A percentile compares a stretch with the other conserved stretches of the same genome.
Evolutionary conservation across 2,888 invertebrate species (phyloP).

Genomic region (Ptilodon capucinus): DNA sequence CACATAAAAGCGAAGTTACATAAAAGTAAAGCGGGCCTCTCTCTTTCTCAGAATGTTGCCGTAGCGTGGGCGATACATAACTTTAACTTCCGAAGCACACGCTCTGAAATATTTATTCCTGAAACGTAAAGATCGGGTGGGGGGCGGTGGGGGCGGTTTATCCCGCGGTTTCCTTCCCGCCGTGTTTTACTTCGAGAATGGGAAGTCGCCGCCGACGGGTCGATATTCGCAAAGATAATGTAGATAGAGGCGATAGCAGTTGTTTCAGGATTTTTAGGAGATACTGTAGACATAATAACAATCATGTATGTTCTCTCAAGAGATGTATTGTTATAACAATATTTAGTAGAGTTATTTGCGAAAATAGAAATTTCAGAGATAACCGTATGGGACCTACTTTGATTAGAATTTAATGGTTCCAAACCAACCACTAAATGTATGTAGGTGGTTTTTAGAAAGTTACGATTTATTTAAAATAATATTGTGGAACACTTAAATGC

Average conservation of each 20-base stretch:
- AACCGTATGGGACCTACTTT: too few relatives aligned
- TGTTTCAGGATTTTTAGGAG: conserved; percentile 1
- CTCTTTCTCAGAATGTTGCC: conserved; percentile 80
- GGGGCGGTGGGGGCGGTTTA: conserved; percentile 65
- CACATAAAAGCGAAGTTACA: conserved; percentile 54
- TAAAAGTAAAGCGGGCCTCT: conserved; percentile 68
- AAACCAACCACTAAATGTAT: too few relatives aligned
- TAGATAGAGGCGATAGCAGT: conserved; percentile 39
- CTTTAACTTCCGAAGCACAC: conserved; percentile 82
- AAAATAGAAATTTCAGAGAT: too few relatives aligned
- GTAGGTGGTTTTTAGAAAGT: too few relatives aligned
- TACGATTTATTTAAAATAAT: too few relatives aligned
- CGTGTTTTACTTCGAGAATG: conserved; percentile 83
- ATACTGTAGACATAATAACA: too few relatives aligned
- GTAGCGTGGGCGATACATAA: conserved; percentile 77
- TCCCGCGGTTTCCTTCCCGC: conserved; percentile 82
- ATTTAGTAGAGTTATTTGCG: too few relatives aligned
- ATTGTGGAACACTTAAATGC: too few relatives aligned
- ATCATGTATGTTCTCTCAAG: too few relatives aligned
- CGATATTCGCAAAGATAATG: conserved; percentile 79
- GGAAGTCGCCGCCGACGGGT: conserved; percentile 81
- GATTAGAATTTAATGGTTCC: too few relatives aligned
- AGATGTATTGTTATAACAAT: too few relatives aligned
- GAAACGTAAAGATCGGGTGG: conserved; percentile 81
- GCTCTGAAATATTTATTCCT: conserved; percentile 83